Evolutionary conservation across 2,113 vertebrate genomes (phyloP).

Genomic region (Ptychochromis oligacanthus): DNA sequence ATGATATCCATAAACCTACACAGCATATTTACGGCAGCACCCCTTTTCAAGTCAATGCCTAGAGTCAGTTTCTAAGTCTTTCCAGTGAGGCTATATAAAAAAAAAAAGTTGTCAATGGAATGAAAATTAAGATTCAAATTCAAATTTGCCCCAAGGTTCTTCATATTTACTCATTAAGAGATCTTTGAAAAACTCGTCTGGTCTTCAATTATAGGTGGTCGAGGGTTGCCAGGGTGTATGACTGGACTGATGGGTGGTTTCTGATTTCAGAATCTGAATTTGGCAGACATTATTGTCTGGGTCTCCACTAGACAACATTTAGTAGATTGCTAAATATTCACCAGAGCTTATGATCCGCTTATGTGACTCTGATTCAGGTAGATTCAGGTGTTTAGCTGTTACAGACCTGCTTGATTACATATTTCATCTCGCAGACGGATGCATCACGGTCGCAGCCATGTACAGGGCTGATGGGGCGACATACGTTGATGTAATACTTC

Average conservation of each 20-base stretch:
- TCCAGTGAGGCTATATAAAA: neutral
- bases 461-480: conserved; percentile 85
- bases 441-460: conserved; percentile 86
- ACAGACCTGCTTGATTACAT: conserved; percentile 64
- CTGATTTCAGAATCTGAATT: no score
- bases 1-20: neutral
- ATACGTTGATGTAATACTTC: conserved; percentile 95
- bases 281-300: neutral
- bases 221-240: neutral
- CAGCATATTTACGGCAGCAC: neutral
- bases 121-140: neutral
- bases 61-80: neutral
- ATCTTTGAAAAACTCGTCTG: neutral
- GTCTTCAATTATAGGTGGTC: neutral
- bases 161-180: no score
- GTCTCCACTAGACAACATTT: neutral
- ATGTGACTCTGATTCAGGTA: neutral
- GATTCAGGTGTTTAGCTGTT: neutral
- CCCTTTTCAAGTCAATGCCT: neutral
- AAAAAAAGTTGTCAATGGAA: neutral
- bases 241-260: neutral
- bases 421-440: conserved; percentile 88
- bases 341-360: no score
- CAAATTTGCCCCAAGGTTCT: neutral
- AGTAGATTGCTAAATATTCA: neutral